A percentile compares a stretch with the other conserved stretches of the same genome.
phyloP scores from a whole-genome alignment of 2,888 invertebrate genomes.

The Lasioglossum morio region DNA sequence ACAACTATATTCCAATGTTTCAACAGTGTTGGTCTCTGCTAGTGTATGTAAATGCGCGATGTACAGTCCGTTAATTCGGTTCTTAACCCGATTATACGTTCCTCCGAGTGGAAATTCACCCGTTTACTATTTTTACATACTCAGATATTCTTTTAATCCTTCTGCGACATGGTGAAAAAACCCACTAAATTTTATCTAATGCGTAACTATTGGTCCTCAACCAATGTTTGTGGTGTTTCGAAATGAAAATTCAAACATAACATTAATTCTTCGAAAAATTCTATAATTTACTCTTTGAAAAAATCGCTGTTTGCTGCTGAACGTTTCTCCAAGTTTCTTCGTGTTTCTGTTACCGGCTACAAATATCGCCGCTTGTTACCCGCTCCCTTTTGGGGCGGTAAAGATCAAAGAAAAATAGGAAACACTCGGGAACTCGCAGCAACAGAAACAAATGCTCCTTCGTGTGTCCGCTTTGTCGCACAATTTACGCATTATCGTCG shows the following conservation, averaged over 20 bases:
- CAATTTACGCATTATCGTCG: not conserved
- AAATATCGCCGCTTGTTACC: not conserved
- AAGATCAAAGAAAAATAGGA: not conserved
- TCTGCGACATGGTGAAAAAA: too few species aligned
- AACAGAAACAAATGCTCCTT: not conserved
- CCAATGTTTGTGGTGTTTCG: too few species aligned
- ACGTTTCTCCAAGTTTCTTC: not conserved
- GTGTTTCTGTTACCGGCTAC: not conserved
- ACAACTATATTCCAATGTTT: constrained; percentile 65
- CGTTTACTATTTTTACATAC: too few species aligned
- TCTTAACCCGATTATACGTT: not conserved
- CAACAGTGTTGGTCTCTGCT: constrained; percentile 38
- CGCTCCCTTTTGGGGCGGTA: not conserved
- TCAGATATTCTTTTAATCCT: too few species aligned
- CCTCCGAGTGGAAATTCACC: not conserved
- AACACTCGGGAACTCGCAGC: not conserved
- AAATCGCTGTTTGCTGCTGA: not conserved
- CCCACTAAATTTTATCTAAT: too few species aligned
- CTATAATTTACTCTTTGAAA: not conserved
- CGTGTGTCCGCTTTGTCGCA: not conserved
- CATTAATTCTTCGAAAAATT: too few species aligned
- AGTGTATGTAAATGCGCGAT: constrained; percentile 16
- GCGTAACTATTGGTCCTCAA: too few species aligned
- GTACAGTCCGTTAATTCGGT: constrained; percentile 30
- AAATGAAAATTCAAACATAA: too few species aligned